Conservation (phyloP, 2,113 vertebrate genomes). For the Anolis carolinensis region DNA sequence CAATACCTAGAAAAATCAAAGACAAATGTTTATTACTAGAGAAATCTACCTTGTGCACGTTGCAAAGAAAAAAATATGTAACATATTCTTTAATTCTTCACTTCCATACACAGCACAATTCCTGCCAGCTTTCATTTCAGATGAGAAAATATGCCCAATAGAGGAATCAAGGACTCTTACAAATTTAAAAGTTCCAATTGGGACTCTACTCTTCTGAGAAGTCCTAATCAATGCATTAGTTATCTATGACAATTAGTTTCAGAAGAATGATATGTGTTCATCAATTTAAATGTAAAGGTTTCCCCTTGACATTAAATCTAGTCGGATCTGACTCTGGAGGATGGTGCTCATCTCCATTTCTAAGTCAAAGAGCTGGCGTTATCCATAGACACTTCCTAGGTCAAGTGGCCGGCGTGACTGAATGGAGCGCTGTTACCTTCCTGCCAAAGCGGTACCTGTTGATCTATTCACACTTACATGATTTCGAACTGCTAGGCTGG, state of each 20-base stretch:
- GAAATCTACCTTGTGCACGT: neutral
- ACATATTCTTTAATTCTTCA: neutral
- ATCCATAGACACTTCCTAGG: too few relatives aligned
- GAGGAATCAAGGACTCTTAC: neutral
- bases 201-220: neutral
- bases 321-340: too few relatives aligned
- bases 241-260: neutral
- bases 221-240: neutral
- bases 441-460: too few relatives aligned
- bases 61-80: neutral
- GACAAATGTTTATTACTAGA: neutral
- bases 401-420: too few relatives aligned
- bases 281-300: too few relatives aligned
- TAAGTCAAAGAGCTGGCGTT: too few relatives aligned
- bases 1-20: conserved; percentile 78
- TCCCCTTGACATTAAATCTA: too few relatives aligned
- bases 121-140: neutral
- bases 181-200: neutral
- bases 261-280: neutral
- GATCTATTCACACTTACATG: too few relatives aligned
- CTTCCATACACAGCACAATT: neutral
- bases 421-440: too few relatives aligned
- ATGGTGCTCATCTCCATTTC: too few relatives aligned
- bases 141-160: neutral
- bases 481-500: too few relatives aligned